A percentile compares a stretch with the other conserved stretches of the same genome.
phyloP scores from a whole-genome alignment of 2,797 vertebrate species.

The Cheirogaleus major region DNA sequence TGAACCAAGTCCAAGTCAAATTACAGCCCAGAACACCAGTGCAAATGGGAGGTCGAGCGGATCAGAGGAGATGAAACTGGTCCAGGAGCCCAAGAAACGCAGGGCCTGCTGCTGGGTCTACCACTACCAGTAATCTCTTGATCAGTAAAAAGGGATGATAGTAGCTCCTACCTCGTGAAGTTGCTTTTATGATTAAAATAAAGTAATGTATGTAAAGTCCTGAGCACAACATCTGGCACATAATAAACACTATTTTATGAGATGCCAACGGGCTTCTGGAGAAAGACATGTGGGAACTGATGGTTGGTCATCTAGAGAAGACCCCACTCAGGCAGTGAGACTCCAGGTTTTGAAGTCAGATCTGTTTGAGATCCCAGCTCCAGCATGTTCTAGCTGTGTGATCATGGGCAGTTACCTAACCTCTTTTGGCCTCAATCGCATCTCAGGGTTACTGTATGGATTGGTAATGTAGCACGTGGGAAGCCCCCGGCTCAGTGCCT shows the following conservation, averaged over 20 bases:
- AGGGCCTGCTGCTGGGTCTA: neutral
- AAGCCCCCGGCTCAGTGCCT: neutral
- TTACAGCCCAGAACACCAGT: neutral
- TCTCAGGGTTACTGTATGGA: too few species aligned
- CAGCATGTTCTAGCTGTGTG: neutral
- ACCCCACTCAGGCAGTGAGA: neutral
- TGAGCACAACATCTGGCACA: neutral
- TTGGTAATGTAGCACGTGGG: neutral
- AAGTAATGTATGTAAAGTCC: neutral
- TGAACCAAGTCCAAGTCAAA: conserved; percentile 56
- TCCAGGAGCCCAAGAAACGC: neutral
- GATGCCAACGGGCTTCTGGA: neutral
- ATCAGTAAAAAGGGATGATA: neutral
- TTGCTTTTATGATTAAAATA: neutral
- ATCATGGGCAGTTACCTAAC: neutral
- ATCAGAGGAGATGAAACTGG: neutral
- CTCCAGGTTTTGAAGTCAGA: neutral
- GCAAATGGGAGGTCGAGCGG: neutral
- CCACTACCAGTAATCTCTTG: neutral
- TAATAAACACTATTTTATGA: neutral
- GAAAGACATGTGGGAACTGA: neutral
- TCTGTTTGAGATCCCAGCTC: neutral
- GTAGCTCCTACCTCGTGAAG: neutral
- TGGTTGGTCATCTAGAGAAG: neutral
- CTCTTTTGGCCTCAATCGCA: neutral